Percentiles rank a stretch among this genome's conserved stretches.
phyloP scores from a whole-genome alignment of 1,140 invertebrate genomes.

The Heliconius hewitsoni region DNA sequence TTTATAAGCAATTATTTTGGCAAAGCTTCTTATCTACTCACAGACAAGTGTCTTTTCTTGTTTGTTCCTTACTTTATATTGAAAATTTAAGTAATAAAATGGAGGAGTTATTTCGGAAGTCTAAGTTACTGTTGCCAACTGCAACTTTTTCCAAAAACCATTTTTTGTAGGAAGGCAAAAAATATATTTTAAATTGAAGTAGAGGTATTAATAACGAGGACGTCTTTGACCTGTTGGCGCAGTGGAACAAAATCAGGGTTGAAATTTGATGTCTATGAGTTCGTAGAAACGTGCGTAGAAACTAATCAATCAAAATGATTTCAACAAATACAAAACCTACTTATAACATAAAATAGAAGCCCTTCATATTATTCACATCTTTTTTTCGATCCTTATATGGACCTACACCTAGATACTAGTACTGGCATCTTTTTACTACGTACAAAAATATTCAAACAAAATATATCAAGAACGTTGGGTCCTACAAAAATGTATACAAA shows the following conservation, averaged over 20 bases:
- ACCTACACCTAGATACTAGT: too few relatives aligned
- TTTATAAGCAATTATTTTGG: slow-evolving; percentile 1
- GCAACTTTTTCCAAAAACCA: neutral
- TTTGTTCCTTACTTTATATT: neutral
- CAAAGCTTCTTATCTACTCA: neutral
- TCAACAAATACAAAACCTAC: too few relatives aligned
- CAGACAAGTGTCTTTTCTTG: neutral
- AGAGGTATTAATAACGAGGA: too few relatives aligned
- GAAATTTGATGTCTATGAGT: too few relatives aligned
- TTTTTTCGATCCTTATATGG: too few relatives aligned
- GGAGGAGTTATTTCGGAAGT: neutral
- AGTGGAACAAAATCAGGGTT: too few relatives aligned
- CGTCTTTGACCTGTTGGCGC: too few relatives aligned
- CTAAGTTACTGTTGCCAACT: neutral
- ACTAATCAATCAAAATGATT: too few relatives aligned
- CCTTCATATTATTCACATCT: neutral
- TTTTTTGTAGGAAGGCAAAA: neutral
- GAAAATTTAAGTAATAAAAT: neutral
- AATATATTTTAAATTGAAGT: too few relatives aligned
- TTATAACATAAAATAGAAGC: neutral
- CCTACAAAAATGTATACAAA: neutral
- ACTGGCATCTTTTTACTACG: neutral
- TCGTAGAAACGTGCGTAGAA: too few relatives aligned
- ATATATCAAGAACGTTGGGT: neutral
- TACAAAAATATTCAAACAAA: neutral